Conservation (phyloP, 1,140 invertebrate species). For the Hylaeus volcanicus region DNA sequence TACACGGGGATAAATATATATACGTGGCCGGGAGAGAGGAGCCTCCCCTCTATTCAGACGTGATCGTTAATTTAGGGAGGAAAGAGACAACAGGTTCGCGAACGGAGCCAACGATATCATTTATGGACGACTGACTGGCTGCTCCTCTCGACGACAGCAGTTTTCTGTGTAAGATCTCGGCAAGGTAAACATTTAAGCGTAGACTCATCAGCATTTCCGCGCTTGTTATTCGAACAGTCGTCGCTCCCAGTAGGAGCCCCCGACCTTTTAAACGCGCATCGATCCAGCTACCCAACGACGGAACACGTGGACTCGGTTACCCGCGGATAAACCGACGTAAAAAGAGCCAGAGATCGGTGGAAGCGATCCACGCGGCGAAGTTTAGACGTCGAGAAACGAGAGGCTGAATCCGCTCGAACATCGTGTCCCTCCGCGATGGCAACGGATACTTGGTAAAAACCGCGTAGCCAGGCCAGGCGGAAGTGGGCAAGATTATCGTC, state of each 20-base stretch:
- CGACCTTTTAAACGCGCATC: no score
- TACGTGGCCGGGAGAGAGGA: not conserved
- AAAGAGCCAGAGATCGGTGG: not conserved
- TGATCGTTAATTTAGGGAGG: conserved; percentile 49
- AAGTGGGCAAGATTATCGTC: conserved; percentile 44
- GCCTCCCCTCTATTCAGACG: conserved; percentile 39
- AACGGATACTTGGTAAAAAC: not conserved
- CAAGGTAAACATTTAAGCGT: no score
- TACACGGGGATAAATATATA: conserved; percentile 42
- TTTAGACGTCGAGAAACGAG: conserved; percentile 13
- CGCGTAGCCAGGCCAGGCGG: conserved; percentile 3
- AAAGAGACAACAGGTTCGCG: not conserved
- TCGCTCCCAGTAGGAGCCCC: no score
- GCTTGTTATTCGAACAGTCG: no score
- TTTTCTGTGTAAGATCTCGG: not conserved
- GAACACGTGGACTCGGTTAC: not conserved
- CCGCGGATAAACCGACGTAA: not conserved
- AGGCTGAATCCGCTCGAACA: not conserved
- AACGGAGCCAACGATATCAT: conserved; percentile 15
- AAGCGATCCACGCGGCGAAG: not conserved
- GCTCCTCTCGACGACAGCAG: not conserved
- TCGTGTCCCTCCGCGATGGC: not conserved
- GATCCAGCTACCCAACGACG: not conserved
- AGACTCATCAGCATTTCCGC: no score
- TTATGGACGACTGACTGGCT: not conserved